Base-by-base conservation (phyloP, 1,140 invertebrate genomes). In the Macrotrachela quadricornifera region DNA sequence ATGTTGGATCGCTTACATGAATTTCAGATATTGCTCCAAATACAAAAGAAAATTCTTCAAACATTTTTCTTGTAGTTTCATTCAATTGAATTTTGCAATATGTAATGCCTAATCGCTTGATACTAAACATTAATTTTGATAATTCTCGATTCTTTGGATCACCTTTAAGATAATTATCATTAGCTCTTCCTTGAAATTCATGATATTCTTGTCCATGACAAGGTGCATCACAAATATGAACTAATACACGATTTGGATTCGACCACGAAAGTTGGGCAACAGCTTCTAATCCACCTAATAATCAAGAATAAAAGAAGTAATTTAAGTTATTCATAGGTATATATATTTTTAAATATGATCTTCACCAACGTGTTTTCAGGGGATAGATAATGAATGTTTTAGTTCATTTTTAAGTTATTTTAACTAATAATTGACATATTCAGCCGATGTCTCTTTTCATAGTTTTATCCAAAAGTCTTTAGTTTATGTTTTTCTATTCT, bases 141-240 rank as follows among this genome's bases (percentile, higher is more conserved):
- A 30, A 30, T 4, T 30, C 21, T 30, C 21, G 21, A 38, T 50
- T 44, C 43, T 43, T 43, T 30, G 49, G 49, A 44, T 50, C 49
- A 39, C 49, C 49, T 8, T 40, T 10, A 21, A 17, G 49, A 50
- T 50, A 50, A 15, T 11, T 10, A 37, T 50, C 49, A 42, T 6
- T 1, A 9, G n/a, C 6, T 4, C 11, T 9, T 30, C 21, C 21
- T 30, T 30, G 3, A 30, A 30, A 30, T 0, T 30, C 13, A 43
- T 50, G 41, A 50, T 43, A 50, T 14, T 21, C 11, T 43, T 30
- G 0, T 10, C 49, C 49, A 50, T 50, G 49, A 30, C 49, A 50
- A 15, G 49, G 49, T 6, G 49, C 49, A 16, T 50, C 49, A 43
- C 49, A 40, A 30, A 50, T 43, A 50, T 50, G 49, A 50, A 50